Evolutionary conservation across 2,797 vertebrate species (phyloP).

Genomic region (Catostomus latipinnis): DNA sequence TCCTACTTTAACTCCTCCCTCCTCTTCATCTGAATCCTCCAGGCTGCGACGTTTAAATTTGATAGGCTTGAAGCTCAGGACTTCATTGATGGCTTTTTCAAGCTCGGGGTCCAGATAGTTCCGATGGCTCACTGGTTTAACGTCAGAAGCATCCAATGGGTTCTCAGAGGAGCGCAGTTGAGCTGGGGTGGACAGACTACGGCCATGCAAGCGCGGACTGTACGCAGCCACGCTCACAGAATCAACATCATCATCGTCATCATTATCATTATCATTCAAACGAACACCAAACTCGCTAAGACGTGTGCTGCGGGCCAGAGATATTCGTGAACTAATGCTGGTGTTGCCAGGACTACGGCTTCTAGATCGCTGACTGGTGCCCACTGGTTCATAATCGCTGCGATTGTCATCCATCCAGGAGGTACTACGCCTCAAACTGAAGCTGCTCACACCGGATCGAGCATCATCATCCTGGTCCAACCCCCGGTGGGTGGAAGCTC

Average conservation of each 20-base stretch:
- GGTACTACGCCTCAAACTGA: slow-evolving; percentile 80
- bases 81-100: slow-evolving; percentile 95
- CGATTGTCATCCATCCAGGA: slow-evolving; percentile 84
- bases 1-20: slow-evolving; percentile 70
- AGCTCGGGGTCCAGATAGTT: slow-evolving; percentile 94
- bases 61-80: slow-evolving; percentile 91
- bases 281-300: slow-evolving; percentile 83
- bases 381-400: slow-evolving; percentile 63
- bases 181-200: slow-evolving; percentile 88
- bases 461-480: slow-evolving; percentile 81
- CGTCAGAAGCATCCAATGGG: slow-evolving; percentile 62
- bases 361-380: slow-evolving; percentile 69
- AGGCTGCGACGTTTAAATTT: slow-evolving; percentile 87
- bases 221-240: slow-evolving; percentile 79
- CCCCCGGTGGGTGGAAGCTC: slow-evolving; percentile 77
- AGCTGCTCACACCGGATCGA: slow-evolving; percentile 80
- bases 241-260: slow-evolving; percentile 72
- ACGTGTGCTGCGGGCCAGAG: slow-evolving; percentile 83
- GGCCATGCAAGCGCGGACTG: slow-evolving; percentile 82
- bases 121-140: slow-evolving; percentile 79
- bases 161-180: slow-evolving; percentile 78
- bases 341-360: slow-evolving; percentile 68
- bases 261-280: slow-evolving; percentile 73
- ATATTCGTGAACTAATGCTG: slow-evolving; percentile 80
- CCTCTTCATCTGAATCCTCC: slow-evolving; percentile 84